Conservation (phyloP, 2,888 invertebrate genomes). For the Ormyrus rosae region DNA sequence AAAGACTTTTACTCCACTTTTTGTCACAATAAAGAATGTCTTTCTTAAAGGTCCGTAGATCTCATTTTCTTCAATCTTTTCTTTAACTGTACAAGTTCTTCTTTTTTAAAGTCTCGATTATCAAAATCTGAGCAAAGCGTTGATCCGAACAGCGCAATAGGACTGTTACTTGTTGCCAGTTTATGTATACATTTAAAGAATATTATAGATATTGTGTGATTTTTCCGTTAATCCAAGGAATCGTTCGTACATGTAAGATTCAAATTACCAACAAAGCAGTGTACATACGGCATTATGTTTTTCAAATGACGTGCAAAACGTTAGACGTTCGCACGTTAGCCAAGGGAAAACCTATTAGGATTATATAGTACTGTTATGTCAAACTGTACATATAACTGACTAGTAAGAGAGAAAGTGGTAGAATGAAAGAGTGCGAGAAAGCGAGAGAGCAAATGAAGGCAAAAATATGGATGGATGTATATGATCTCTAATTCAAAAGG, state of each 20-base stretch:
- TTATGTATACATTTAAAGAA: slow-evolving; percentile 66
- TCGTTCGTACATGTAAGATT: slow-evolving; percentile 72
- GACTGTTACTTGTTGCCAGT: slow-evolving; percentile 76
- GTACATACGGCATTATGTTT: slow-evolving; percentile 66
- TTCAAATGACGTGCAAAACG: slow-evolving; percentile 38
- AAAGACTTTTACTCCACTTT: neutral
- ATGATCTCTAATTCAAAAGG: slow-evolving; percentile 51
- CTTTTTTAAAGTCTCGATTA: slow-evolving; percentile 26
- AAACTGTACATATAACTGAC: slow-evolving; percentile 56
- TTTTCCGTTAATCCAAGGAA: slow-evolving; percentile 72
- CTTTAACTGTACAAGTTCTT: slow-evolving; percentile 34
- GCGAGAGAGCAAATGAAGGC: neutral
- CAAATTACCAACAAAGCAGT: slow-evolving; percentile 65
- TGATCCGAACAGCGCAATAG: slow-evolving; percentile 59
- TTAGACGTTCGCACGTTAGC: slow-evolving; percentile 48
- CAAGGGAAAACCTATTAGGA: slow-evolving; percentile 56
- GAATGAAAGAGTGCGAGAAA: neutral
- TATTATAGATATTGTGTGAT: slow-evolving; percentile 70
- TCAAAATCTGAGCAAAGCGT: slow-evolving; percentile 23
- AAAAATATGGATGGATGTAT: slow-evolving; percentile 31
- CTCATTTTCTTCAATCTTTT: slow-evolving; percentile 45
- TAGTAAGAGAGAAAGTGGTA: slow-evolving; percentile 30
- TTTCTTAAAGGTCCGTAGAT: slow-evolving; percentile 42
- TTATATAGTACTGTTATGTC: slow-evolving; percentile 54
- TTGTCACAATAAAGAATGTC: neutral